phyloP scores from a whole-genome alignment of 92 coral and sea anemone species.

The Micromussa lordhowensis region DNA sequence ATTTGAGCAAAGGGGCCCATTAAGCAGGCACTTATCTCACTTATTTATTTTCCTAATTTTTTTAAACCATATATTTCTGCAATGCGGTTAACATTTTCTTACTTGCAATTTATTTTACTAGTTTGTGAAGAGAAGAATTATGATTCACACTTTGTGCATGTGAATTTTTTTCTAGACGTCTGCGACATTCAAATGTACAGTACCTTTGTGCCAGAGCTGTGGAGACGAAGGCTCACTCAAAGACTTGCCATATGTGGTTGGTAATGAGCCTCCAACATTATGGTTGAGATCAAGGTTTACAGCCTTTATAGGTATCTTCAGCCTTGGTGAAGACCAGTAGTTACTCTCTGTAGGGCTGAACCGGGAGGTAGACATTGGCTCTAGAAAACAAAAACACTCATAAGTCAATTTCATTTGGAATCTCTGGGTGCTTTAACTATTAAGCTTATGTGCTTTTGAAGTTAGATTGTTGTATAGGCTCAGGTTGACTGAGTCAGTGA shows the following conservation, averaged over 20 bases:
- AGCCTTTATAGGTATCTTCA: slow-evolving; percentile 34
- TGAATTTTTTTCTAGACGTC: not conserved
- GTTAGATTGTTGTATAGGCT: not conserved
- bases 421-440: too few species aligned
- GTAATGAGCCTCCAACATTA: slow-evolving; percentile 5
- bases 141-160: too few species aligned
- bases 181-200: not conserved
- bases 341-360: slow-evolving; percentile 24
- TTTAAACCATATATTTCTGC: too few species aligned
- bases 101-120: too few species aligned
- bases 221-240: slow-evolving; percentile 75
- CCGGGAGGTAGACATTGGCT: slow-evolving; percentile 37
- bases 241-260: slow-evolving; percentile 33
- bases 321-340: slow-evolving; percentile 83
- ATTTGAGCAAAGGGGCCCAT: too few species aligned
- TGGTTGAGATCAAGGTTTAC: slow-evolving; percentile 54
- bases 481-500: not conserved
- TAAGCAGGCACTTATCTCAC: too few species aligned
- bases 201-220: slow-evolving; percentile 57
- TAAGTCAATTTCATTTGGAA: too few species aligned
- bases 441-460: too few species aligned
- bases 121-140: too few species aligned
- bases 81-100: too few species aligned
- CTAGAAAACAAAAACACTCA: not conserved
- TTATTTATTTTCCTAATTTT: too few species aligned